Base-by-base conservation (phyloP, 2,888 invertebrate genomes). In the Drosophila neotestacea region DNA sequence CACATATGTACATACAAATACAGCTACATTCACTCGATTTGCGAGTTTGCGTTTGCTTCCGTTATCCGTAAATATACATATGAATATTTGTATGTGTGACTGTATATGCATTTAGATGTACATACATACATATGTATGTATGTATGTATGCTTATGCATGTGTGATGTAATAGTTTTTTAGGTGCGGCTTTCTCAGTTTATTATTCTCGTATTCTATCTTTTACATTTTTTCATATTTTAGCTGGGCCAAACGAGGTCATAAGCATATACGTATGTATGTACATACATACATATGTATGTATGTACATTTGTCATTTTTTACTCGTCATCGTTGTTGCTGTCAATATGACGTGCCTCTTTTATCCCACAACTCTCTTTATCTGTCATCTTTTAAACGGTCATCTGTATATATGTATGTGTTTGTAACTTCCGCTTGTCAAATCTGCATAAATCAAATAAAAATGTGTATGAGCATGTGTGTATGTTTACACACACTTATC, bases 111-210 rank as follows among this genome's bases (percentile, higher is more conserved):
- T 63, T 11, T 11, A 36, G 55, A 36, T 16, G 4, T 48, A 7
- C 6, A 6, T 32, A 50, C 16, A 9, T 68, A 16, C 16, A 16
- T 16, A 16, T 16, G 16, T 16, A 16, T 16, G 28, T n/a, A n/a
- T n/a, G n/a, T n/a, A 13, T 16, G 28, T 54, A 51, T 68, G 42
- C 41, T 22, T 22, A 67, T 68, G 63, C 85, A 68, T 82, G 75
- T 80, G 73, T 83, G 88, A 87, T 83, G 85, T 81, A 83, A 87
- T 77, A 82, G 61, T 73, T 56, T 75, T 75, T 67, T 73, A 82
- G 82, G 87, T 86, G 87, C 76, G 85, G 85, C 68, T 64, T 47
- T 60, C 47, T 56, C 2, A 16, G 28, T 27, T 27, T 59, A 10
- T 13, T 16, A 28, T 56, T 48, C 47, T 30, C 46, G 28, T 22